Percentiles rank a stretch among this genome's conserved stretches.
Evolutionary conservation across 1,140 invertebrate species (phyloP).

Genomic region (Bombus confusus): DNA sequence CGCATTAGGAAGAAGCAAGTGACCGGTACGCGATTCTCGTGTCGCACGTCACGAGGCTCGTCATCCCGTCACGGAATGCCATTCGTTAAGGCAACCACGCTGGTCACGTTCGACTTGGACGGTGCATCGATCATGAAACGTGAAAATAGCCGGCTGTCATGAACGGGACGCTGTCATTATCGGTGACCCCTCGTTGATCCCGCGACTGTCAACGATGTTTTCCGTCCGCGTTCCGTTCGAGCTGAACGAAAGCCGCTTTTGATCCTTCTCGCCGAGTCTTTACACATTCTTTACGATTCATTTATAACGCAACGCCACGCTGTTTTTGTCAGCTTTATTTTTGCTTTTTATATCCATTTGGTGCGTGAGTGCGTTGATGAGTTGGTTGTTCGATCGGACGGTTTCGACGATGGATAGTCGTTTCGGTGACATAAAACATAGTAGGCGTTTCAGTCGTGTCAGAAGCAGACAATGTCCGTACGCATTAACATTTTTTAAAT

Average conservation of each 20-base stretch:
- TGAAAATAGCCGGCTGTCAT: constrained; percentile 23
- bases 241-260: neutral
- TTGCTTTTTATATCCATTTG: neutral
- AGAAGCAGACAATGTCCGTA: too few relatives aligned
- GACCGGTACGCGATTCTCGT: constrained; percentile 24
- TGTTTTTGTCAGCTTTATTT: neutral
- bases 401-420: too few relatives aligned
- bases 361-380: too few relatives aligned
- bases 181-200: constrained; percentile 20
- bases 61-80: constrained; percentile 24
- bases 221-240: neutral
- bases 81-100: constrained; percentile 35
- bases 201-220: constrained; percentile 19
- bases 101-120: constrained; percentile 25
- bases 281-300: neutral
- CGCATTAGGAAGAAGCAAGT: neutral
- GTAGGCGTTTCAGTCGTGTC: too few relatives aligned
- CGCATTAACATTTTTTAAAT: too few relatives aligned
- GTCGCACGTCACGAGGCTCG: constrained; percentile 22
- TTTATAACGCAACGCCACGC: neutral
- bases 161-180: constrained; percentile 25
- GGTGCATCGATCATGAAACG: constrained; percentile 36
- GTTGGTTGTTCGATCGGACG: too few relatives aligned
- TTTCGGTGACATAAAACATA: too few relatives aligned
- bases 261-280: neutral